Percentiles rank a stretch among this genome's conserved stretches.
These are phyloP conservation scores for Eledone cirrhosa DNA, from an alignment of 2,888 invertebrate genomes.

Conservation along the genomic window DNA sequence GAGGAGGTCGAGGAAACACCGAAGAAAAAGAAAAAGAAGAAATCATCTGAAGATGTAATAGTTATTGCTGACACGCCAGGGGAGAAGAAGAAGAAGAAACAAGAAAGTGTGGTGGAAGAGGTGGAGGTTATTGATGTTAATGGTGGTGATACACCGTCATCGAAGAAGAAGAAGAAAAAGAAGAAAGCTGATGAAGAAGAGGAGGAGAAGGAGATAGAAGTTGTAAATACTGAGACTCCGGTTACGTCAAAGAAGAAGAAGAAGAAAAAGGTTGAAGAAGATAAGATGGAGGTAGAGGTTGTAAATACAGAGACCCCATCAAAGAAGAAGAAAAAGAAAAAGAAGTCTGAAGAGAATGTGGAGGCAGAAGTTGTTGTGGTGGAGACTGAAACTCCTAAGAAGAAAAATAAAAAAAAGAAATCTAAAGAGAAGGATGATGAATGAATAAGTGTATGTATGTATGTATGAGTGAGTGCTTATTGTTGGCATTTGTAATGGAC, in stretches of 20 bases:
- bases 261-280: slow-evolving; percentile 42
- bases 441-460: neutral
- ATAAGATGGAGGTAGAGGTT: slow-evolving; percentile 39
- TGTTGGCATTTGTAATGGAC: too few relatives aligned
- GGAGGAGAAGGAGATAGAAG: neutral
- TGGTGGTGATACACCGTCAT: slow-evolving; percentile 35
- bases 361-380: slow-evolving; percentile 21
- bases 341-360: slow-evolving; percentile 32
- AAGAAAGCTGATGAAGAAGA: slow-evolving; percentile 33
- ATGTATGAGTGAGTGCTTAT: too few relatives aligned
- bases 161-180: slow-evolving; percentile 38
- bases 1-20: neutral
- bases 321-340: slow-evolving; percentile 30
- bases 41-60: slow-evolving; percentile 30
- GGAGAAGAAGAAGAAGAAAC: slow-evolving; percentile 49
- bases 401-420: slow-evolving; percentile 56
- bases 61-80: slow-evolving; percentile 37
- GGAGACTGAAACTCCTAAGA: slow-evolving; percentile 38
- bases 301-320: slow-evolving; percentile 37
- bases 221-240: too few relatives aligned
- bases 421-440: slow-evolving; percentile 3
- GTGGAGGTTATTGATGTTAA: too few relatives aligned
- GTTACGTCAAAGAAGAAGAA: slow-evolving; percentile 46
- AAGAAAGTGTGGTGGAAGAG: slow-evolving; percentile 34
- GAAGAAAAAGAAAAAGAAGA: slow-evolving; percentile 34